Percentiles rank a stretch among this genome's conserved stretches.
These are phyloP conservation scores for Chloroceryle inda DNA, from an alignment of 2,797 vertebrate species.

Conservation along the genomic window DNA sequence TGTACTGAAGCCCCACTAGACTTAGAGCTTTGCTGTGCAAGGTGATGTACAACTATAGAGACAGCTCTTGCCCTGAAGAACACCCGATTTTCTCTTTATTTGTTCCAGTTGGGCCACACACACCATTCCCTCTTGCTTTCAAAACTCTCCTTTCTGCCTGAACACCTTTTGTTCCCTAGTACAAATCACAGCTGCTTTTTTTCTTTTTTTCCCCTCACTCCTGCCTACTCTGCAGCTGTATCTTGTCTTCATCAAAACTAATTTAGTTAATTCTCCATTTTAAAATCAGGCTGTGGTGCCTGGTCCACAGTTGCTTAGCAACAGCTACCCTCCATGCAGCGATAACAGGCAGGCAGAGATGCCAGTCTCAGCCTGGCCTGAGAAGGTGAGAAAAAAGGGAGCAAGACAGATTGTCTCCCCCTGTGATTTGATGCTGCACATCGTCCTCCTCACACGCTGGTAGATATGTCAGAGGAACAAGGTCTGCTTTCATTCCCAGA, in stretches of 20 bases:
- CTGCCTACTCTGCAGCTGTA: neutral
- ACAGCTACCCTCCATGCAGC: neutral
- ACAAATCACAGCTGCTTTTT: neutral
- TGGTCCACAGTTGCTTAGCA: constrained; percentile 50
- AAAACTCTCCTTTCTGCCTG: neutral
- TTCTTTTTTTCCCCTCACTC: rapidly evolving
- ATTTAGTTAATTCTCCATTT: constrained; percentile 34
- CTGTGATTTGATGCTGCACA: neutral
- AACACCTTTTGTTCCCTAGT: neutral
- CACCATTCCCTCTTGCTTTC: neutral
- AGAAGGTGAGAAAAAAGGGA: constrained; percentile 21
- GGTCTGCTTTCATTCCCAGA: neutral
- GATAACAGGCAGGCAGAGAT: neutral
- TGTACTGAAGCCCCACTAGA: neutral
- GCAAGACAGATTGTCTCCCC: neutral
- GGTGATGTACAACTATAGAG: neutral
- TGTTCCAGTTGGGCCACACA: neutral
- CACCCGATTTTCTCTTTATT: neutral
- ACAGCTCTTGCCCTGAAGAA: neutral
- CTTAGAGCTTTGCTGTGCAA: neutral
- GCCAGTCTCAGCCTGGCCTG: neutral
- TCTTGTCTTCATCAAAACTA: constrained; percentile 14
- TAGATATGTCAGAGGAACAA: neutral
- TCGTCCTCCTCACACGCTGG: neutral
- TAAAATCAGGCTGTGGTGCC: neutral